A percentile compares a stretch with the other conserved stretches of the same genome.
Conservation (phyloP, 1,140 invertebrate genomes). For the Scaptomyza montana region DNA sequence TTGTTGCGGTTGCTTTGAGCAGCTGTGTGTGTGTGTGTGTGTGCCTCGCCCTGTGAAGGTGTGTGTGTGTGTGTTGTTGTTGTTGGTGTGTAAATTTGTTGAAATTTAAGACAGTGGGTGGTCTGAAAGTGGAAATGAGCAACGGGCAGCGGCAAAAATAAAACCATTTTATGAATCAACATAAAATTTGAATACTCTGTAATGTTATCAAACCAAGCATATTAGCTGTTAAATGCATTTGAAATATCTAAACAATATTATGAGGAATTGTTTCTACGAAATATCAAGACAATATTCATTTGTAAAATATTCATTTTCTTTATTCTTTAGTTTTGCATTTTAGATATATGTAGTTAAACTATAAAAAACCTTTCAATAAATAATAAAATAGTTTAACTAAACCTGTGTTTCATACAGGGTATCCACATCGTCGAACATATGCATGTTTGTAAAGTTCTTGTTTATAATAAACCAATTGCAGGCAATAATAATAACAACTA, state of each 20-base stretch:
- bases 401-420: neutral
- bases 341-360: no score
- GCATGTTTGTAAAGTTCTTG: neutral
- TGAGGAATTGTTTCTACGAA: no score
- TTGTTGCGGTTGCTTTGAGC: slow-evolving; percentile 47
- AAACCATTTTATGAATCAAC: slow-evolving; percentile 56
- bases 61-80: slow-evolving; percentile 20
- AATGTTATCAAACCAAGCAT: neutral
- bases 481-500: slow-evolving; percentile 16
- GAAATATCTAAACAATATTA: no score
- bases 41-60: slow-evolving; percentile 13
- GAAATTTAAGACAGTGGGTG: slow-evolving; percentile 78
- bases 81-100: slow-evolving; percentile 60
- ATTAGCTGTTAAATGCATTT: neutral
- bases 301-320: no score
- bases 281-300: no score
- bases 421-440: neutral
- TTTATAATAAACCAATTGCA: slow-evolving; percentile 42
- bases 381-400: no score
- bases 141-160: slow-evolving; percentile 33
- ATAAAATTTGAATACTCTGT: slow-evolving; percentile 26
- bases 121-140: slow-evolving; percentile 66
- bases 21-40: slow-evolving; percentile 29
- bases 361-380: no score
- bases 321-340: no score